Percentiles rank a stretch among this genome's conserved stretches.
Evolutionary conservation across 2,888 invertebrate species (phyloP).

Genomic region (Brachylomia viminalis): DNA sequence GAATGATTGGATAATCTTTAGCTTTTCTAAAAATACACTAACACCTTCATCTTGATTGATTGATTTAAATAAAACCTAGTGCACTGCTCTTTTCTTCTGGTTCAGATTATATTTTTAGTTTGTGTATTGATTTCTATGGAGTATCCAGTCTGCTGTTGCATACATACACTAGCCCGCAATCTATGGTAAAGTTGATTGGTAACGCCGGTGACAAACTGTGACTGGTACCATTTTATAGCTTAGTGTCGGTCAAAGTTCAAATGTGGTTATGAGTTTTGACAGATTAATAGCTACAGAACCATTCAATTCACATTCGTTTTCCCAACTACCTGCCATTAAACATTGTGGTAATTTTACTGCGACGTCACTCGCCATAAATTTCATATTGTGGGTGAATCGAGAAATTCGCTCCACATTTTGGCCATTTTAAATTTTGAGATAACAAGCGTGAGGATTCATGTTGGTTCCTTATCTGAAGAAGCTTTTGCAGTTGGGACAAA

Average conservation of each 20-base stretch:
- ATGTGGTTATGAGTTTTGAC: neutral
- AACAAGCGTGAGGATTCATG: neutral
- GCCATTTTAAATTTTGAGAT: conserved; percentile 8
- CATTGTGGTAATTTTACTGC: neutral
- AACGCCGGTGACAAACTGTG: neutral
- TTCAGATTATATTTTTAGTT: neutral
- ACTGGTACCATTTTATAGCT: neutral
- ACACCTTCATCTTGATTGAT: neutral
- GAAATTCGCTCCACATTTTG: conserved; percentile 26
- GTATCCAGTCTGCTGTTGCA: neutral
- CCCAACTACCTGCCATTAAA: conserved; percentile 12
- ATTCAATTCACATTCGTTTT: neutral
- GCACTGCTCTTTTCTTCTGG: neutral
- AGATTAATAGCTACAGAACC: conserved; percentile 10
- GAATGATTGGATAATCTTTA: neutral
- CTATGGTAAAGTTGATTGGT: neutral
- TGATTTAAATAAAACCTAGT: neutral
- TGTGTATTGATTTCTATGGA: neutral
- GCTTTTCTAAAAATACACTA: too few species aligned
- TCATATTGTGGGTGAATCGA: neutral
- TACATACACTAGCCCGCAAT: neutral
- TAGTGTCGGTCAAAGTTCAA: neutral
- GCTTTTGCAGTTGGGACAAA: neutral
- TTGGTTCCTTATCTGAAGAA: neutral
- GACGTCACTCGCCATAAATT: conserved; percentile 15